Base-by-base conservation (phyloP, 2,797 vertebrate genomes). In the Syngnathus acus region DNA sequence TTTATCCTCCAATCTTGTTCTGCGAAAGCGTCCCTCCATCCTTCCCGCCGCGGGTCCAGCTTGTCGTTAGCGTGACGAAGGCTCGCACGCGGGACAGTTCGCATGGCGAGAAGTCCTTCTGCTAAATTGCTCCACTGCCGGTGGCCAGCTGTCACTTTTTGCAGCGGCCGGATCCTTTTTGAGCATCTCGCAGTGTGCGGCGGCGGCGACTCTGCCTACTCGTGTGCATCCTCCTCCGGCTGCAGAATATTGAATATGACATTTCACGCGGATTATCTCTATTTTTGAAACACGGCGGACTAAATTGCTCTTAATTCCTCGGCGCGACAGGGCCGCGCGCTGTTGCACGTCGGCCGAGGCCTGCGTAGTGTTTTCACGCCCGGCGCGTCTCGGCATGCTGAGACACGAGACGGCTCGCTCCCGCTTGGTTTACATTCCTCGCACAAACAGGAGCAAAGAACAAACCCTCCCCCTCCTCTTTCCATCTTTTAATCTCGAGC, bases 371-470 rank as follows among this genome's bases (percentile, higher is more conserved):
- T 87, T 83, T 68, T 17, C 62, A 72, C 50, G 50, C 50, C 48
- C 19, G 3, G 23, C 10, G 69, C 47, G 68, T 57, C 71, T 63
- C 48, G n/a, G 79, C 87, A 37, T 83, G 87, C 78, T 84, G 80
- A 81, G 86, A 86, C 86, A 80, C 72, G 80, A 83, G 82, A 82
- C 17, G 67, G 72, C 73, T 68, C 54, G 82, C 82, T 71, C 59
- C 5, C 47, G 79, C 85, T 9, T 70, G 8, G 85, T 88, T 88
- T 87, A 85, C 86, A 88, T 90, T 90, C 84, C 84, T 70, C 72
- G 70, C 39, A 74, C 75, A 83, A 86, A 84, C 76, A 69, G 76
- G 53, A 74, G 67, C 80, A 73, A 68, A 64, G 67, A 38, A 64
- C 59, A 53, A 53, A 3, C 9, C 6, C 9, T 23, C 53, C 10